phyloP scores from a whole-genome alignment of 2,888 invertebrate species.

The Yponomeuta malinellus region DNA sequence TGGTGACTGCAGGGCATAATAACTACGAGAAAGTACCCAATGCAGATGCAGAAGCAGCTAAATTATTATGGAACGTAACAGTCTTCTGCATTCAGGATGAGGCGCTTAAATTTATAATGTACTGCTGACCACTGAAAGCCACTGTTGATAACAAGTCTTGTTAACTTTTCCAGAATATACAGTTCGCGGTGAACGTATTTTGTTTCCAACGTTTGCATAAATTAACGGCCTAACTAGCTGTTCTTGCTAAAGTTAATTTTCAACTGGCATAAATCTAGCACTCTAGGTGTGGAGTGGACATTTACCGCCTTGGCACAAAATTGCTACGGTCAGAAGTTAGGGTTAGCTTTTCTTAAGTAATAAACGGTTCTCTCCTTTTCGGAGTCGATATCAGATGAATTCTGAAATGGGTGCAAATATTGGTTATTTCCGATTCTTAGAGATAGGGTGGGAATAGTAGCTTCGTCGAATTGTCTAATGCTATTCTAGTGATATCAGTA shows the following conservation, averaged over 20 bases:
- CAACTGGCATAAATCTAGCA: conserved; percentile 3
- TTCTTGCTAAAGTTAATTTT: conserved; percentile 1
- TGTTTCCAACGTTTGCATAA: not conserved
- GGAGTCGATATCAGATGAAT: too few relatives aligned
- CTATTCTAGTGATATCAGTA: too few relatives aligned
- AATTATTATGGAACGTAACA: not conserved
- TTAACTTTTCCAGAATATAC: not conserved
- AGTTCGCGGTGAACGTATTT: not conserved
- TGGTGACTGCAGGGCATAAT: not conserved
- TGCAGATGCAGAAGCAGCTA: not conserved
- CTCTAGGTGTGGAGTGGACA: conserved; percentile 7
- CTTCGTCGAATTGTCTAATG: too few relatives aligned
- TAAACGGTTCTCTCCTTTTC: too few relatives aligned
- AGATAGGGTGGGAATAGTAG: too few relatives aligned
- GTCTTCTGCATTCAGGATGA: not conserved
- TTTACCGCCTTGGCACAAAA: not conserved
- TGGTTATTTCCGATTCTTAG: too few relatives aligned
- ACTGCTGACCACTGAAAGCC: not conserved
- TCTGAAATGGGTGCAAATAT: too few relatives aligned
- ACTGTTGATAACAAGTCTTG: not conserved
- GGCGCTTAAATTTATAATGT: not conserved
- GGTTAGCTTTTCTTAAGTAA: not conserved
- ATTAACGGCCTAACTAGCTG: not conserved
- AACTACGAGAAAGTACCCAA: not conserved
- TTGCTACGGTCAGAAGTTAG: not conserved